phyloP scores from a whole-genome alignment of 1,140 invertebrate genomes.

The Metopolophium dirhodum region DNA sequence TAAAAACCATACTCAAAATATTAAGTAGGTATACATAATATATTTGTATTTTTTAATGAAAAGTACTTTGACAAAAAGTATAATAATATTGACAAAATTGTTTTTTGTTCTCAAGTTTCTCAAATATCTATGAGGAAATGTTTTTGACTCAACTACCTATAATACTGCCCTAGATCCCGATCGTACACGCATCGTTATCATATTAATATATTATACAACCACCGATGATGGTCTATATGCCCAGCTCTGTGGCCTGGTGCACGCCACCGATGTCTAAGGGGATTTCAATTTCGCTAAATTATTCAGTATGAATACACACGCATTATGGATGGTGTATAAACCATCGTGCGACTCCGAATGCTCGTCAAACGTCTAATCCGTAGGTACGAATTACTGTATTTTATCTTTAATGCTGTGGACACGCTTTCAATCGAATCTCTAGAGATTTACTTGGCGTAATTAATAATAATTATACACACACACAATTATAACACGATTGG shows the following conservation, averaged over 20 bases:
- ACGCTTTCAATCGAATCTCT: neutral
- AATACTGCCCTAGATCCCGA: neutral
- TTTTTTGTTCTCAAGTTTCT: neutral
- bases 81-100: neutral
- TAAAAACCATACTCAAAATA: too few relatives aligned
- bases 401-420: neutral
- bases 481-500: neutral
- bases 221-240: neutral
- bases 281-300: neutral
- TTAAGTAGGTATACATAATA: neutral
- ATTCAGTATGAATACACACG: neutral
- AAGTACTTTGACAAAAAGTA: neutral
- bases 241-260: neutral
- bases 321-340: neutral
- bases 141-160: too few relatives aligned
- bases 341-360: neutral
- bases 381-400: neutral
- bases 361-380: neutral
- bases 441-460: neutral
- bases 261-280: neutral
- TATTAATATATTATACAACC: neutral
- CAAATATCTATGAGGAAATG: too few relatives aligned
- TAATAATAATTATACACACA: neutral
- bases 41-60: neutral
- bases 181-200: neutral